Conservation (phyloP, 2,113 vertebrate genomes). For the Zosterops pallidus region DNA sequence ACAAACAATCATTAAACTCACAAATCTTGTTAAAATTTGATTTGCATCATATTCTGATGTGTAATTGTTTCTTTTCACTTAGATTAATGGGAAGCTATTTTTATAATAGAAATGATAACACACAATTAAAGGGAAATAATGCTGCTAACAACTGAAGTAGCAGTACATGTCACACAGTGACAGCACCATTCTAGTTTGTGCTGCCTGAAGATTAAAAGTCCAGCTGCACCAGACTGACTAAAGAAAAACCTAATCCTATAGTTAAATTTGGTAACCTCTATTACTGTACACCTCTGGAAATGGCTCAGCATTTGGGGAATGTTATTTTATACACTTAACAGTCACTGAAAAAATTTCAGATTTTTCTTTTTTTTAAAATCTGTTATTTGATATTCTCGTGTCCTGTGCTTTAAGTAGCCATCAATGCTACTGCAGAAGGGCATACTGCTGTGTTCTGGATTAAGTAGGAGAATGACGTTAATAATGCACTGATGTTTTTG, state of each 20-base stretch:
- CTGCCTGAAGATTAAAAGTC: not conserved
- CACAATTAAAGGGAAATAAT: not conserved
- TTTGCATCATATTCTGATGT: not conserved
- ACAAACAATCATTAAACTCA: not conserved
- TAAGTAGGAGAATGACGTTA: not conserved
- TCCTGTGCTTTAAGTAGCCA: not conserved
- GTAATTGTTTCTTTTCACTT: conserved; percentile 24
- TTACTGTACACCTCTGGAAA: not conserved
- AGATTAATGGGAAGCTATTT: not conserved
- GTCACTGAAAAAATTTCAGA: not conserved
- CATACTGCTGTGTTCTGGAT: not conserved
- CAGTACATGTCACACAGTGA: not conserved
- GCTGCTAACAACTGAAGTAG: not conserved
- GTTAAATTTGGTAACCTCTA: not conserved
- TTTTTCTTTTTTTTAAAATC: not conserved
- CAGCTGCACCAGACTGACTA: not conserved
- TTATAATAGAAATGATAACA: not conserved
- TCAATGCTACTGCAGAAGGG: not conserved
- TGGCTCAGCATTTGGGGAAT: not conserved
- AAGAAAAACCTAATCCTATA: not conserved
- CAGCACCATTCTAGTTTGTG: not conserved
- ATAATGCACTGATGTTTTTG: not conserved
- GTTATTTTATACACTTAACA: not conserved
- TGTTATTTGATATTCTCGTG: not conserved
- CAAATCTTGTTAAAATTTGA: not conserved